These are phyloP conservation scores for Drusus annulatus DNA, from an alignment of 1,140 invertebrate species.

Conservation along the genomic window DNA sequence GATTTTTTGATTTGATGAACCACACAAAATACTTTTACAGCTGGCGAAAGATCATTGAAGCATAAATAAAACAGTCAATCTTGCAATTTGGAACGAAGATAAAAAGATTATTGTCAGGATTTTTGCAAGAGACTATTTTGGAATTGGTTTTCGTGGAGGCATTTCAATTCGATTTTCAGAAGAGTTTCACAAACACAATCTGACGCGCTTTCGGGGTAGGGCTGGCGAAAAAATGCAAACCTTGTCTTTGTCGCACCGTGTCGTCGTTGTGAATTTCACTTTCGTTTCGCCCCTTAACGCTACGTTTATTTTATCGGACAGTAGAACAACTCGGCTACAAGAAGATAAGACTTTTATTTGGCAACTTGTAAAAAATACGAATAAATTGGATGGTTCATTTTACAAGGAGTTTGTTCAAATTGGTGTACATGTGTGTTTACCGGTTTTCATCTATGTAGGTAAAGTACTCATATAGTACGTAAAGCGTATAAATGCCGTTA, in stretches of 20 bases:
- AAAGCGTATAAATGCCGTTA: too few relatives aligned
- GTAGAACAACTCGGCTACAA: constrained; percentile 14
- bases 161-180: constrained; percentile 7
- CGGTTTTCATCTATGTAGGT: too few relatives aligned
- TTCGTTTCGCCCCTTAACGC: constrained; percentile 15
- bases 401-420: too few relatives aligned
- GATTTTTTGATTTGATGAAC: too few relatives aligned
- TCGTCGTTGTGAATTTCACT: constrained; percentile 12
- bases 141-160: not conserved
- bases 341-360: not conserved
- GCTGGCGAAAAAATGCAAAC: constrained; percentile 20
- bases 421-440: too few relatives aligned
- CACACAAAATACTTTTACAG: too few relatives aligned
- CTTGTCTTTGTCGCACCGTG: constrained; percentile 9
- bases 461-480: too few relatives aligned
- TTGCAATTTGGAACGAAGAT: not conserved
- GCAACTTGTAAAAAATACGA: constrained; percentile 1
- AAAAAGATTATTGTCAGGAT: not conserved
- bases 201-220: not conserved
- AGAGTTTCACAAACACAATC: constrained; percentile 7
- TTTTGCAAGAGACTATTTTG: not conserved
- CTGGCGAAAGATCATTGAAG: too few relatives aligned
- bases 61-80: too few relatives aligned
- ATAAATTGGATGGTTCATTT: too few relatives aligned
- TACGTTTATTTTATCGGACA: constrained; percentile 30